Conservation (phyloP, 2,797 vertebrate species). For the Lepus oiostolus region DNA sequence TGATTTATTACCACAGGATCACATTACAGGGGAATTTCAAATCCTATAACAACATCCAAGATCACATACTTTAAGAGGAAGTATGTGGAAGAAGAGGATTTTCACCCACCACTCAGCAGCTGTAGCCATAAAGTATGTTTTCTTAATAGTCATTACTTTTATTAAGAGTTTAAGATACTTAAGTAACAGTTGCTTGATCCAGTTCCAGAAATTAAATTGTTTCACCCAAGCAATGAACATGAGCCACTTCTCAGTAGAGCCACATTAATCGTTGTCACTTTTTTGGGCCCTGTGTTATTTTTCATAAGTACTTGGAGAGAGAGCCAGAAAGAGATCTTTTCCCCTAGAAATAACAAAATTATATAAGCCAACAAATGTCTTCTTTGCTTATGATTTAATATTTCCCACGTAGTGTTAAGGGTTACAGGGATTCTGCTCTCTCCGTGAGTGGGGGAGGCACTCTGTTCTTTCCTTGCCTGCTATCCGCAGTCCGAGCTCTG, state of each 20-base stretch:
- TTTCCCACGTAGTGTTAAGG: neutral
- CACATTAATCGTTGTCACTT: constrained; percentile 77
- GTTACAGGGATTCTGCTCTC: neutral
- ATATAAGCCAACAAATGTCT: constrained; percentile 57
- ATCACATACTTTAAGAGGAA: constrained; percentile 98
- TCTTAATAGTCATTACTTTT: constrained; percentile 85
- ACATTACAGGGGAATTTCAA: constrained; percentile 93
- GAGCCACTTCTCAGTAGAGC: constrained; percentile 81
- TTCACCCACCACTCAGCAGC: constrained; percentile 93
- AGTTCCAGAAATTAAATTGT: constrained; percentile 83
- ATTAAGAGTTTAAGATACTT: constrained; percentile 82
- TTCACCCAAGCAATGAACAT: constrained; percentile 74
- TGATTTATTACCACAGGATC: constrained; percentile 91
- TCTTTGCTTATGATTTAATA: constrained; percentile 60
- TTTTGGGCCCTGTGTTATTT: constrained; percentile 78
- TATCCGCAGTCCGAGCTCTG: neutral
- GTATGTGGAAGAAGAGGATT: constrained; percentile 96
- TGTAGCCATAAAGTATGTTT: constrained; percentile 95
- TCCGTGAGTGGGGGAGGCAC: neutral
- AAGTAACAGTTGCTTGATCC: constrained; percentile 79
- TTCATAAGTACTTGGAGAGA: constrained; percentile 79
- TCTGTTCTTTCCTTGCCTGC: neutral
- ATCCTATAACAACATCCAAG: constrained; percentile 94
- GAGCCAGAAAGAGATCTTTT: constrained; percentile 56
- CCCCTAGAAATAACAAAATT: constrained; percentile 77